Conservation (phyloP, 2,113 vertebrate species). For the Colistium nudipinnis region DNA sequence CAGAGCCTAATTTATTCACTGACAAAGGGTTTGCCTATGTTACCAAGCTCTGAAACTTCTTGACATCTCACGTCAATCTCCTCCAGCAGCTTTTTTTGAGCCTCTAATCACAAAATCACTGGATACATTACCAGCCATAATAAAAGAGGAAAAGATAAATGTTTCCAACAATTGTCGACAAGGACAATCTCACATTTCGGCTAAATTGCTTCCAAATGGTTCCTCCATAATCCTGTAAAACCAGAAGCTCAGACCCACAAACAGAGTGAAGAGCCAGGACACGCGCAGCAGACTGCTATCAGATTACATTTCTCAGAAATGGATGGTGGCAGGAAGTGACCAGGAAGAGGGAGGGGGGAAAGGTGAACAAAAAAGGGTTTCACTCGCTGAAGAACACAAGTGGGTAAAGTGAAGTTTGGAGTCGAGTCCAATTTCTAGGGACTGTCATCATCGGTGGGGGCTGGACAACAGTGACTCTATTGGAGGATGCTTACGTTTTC, state of each 20-base stretch:
- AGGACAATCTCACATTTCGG: slow-evolving; percentile 62
- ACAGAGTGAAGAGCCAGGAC: slow-evolving; percentile 53
- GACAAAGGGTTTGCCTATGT: background rate
- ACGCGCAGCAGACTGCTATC: slow-evolving; percentile 69
- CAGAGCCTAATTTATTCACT: slow-evolving; percentile 2
- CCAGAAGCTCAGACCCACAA: slow-evolving; percentile 62
- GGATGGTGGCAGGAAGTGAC: slow-evolving; percentile 70
- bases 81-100: background rate
- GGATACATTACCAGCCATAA: slow-evolving; percentile 45
- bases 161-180: slow-evolving; percentile 46
- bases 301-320: slow-evolving; percentile 76
- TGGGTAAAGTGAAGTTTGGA: slow-evolving; percentile 13
- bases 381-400: slow-evolving; percentile 54
- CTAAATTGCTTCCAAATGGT: slow-evolving; percentile 69
- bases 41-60: background rate
- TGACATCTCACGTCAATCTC: background rate
- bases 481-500: background rate
- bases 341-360: slow-evolving; percentile 34
- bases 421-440: too few relatives aligned
- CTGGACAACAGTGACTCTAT: background rate
- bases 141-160: slow-evolving; percentile 53
- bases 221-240: slow-evolving; percentile 67
- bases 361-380: slow-evolving; percentile 47
- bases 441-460: background rate
- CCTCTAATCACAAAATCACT: slow-evolving; percentile 26